These are phyloP conservation scores for Vanacampus margaritifer DNA, from an alignment of 2,113 vertebrate genomes.

Conservation along the genomic window DNA sequence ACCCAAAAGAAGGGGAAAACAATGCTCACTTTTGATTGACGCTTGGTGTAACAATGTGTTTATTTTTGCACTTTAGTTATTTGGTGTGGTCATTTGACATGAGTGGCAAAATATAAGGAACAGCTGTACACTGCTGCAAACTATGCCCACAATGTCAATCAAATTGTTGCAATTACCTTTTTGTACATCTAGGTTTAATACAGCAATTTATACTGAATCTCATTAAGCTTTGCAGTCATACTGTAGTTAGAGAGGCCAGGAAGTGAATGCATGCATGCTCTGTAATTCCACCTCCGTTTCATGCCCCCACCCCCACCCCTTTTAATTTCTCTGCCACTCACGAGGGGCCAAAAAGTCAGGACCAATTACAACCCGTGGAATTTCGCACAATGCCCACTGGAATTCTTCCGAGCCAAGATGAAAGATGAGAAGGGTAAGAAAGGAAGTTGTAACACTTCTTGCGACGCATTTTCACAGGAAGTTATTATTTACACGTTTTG, in stretches of 20 bases:
- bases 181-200: background rate
- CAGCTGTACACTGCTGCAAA: background rate
- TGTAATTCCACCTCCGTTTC: background rate
- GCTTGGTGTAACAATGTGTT: background rate
- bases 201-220: background rate
- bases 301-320: background rate
- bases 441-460: conserved; percentile 20
- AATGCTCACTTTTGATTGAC: background rate
- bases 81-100: background rate
- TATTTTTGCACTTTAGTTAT: background rate
- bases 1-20: background rate
- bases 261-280: background rate
- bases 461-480: conserved; percentile 33
- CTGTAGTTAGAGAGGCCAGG: background rate
- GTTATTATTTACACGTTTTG: conserved; percentile 30
- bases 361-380: background rate
- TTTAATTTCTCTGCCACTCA: background rate
- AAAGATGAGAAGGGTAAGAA: conserved; percentile 1
- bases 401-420: conserved; percentile 2
- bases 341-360: background rate
- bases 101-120: background rate
- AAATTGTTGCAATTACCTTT: background rate
- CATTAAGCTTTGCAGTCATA: background rate
- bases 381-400: conserved; percentile 7
- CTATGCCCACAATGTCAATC: background rate